A percentile compares a stretch with the other conserved stretches of the same genome.
phyloP scores from a whole-genome alignment of 2,888 invertebrate genomes.

The Tribolium freemani region DNA sequence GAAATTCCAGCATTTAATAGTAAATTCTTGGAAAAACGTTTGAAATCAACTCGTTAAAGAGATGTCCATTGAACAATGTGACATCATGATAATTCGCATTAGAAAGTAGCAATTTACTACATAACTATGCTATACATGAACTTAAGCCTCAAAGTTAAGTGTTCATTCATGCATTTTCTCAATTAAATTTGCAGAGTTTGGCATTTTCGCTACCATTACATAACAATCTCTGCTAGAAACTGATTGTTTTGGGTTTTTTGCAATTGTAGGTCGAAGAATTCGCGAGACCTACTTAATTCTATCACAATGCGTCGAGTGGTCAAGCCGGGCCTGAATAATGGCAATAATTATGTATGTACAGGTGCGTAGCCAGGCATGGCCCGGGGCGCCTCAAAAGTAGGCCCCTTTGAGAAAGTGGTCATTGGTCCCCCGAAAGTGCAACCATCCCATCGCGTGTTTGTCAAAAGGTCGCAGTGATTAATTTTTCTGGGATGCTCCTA shows the following conservation, averaged over 20 bases:
- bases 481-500: not conserved
- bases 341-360: conserved; percentile 31
- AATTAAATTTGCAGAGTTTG: not conserved
- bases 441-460: not conserved
- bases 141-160: not conserved
- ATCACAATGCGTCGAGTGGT: conserved; percentile 34
- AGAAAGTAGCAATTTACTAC: not conserved
- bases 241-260: not conserved
- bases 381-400: conserved; percentile 21
- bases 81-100: not conserved
- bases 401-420: conserved; percentile 35
- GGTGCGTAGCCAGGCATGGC: conserved; percentile 31
- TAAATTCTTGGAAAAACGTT: not conserved
- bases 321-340: conserved; percentile 34
- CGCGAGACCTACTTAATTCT: conserved; percentile 34
- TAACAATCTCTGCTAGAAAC: not conserved
- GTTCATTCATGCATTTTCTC: not conserved
- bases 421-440: conserved; percentile 9
- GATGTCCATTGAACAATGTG: not conserved
- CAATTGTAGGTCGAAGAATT: conserved; percentile 3
- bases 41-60: not conserved
- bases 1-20: not conserved
- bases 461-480: not conserved
- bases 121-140: not conserved
- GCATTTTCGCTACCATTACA: not conserved